Conservation (phyloP, 2,888 invertebrate genomes). For the Eupsilia transversa region DNA sequence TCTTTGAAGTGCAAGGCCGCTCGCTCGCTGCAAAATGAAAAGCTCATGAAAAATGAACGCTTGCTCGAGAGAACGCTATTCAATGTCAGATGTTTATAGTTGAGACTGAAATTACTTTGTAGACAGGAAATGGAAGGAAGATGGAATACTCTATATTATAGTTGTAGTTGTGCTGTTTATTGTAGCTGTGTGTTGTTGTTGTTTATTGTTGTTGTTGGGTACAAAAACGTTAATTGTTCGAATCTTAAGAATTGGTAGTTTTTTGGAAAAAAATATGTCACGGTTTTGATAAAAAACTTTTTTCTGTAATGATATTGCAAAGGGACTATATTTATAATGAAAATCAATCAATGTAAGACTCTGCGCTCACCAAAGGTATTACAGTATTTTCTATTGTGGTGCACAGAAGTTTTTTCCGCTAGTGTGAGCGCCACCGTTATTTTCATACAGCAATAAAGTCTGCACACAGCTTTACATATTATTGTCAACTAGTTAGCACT, state of each 20-base stretch:
- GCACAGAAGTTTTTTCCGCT: not conserved
- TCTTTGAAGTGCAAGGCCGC: constrained; percentile 44
- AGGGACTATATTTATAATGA: not conserved
- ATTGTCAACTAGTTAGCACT: not conserved
- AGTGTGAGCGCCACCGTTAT: not conserved
- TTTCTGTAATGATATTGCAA: not conserved
- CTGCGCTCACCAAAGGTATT: not conserved
- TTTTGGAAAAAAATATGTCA: not conserved
- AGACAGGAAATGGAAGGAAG: too few relatives aligned
- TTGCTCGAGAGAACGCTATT: constrained; percentile 30
- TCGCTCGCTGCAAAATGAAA: constrained; percentile 30
- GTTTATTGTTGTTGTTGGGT: too few relatives aligned
- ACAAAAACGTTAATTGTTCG: not conserved
- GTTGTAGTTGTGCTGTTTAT: too few relatives aligned
- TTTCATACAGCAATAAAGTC: too few relatives aligned
- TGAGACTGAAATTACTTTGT: constrained; percentile 23
- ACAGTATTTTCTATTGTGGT: not conserved
- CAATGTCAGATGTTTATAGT: constrained; percentile 36
- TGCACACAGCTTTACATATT: not conserved
- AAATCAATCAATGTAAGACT: not conserved
- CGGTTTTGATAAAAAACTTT: not conserved
- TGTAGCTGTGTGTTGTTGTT: too few relatives aligned
- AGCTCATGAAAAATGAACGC: constrained; percentile 45
- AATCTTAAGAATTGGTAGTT: not conserved
- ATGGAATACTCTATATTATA: too few relatives aligned